These are phyloP conservation scores for Sprattus sprattus DNA, from an alignment of 2,113 vertebrate genomes.

Conservation along the genomic window DNA sequence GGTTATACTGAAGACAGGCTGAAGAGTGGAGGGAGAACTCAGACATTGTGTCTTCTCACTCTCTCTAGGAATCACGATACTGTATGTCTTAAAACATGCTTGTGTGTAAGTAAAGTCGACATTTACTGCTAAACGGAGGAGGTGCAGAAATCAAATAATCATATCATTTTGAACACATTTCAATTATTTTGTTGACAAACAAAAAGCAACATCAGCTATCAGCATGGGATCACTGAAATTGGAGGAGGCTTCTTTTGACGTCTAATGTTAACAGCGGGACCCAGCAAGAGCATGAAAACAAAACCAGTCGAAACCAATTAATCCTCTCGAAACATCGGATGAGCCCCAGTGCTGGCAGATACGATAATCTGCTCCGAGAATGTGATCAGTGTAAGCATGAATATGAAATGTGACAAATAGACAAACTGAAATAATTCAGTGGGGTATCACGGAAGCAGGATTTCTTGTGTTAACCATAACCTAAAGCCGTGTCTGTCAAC, in stretches of 20 bases:
- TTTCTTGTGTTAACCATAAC: neutral
- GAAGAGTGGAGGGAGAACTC: no score
- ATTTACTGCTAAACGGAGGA: neutral
- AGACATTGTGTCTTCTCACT: no score
- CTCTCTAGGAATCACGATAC: no score
- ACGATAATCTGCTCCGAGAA: neutral
- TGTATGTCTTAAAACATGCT: neutral
- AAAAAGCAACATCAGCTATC: neutral
- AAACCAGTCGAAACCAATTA: slow-evolving; percentile 54
- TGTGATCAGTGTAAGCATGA: neutral
- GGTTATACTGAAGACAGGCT: no score
- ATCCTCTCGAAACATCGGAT: slow-evolving; percentile 56
- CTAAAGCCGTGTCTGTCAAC: neutral
- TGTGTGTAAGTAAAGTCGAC: neutral
- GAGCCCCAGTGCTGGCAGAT: slow-evolving; percentile 22
- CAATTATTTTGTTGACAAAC: neutral
- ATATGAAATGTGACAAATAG: neutral
- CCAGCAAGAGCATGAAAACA: slow-evolving; percentile 56
- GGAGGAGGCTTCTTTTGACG: neutral
- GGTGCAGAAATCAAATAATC: neutral
- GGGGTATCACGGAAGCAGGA: neutral
- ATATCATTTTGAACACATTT: neutral
- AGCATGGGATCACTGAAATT: neutral
- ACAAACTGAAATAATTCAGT: neutral
- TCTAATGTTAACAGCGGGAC: slow-evolving; percentile 46